phyloP scores from a whole-genome alignment of 1,140 invertebrate species.

The Calliopsis andreniformis region DNA sequence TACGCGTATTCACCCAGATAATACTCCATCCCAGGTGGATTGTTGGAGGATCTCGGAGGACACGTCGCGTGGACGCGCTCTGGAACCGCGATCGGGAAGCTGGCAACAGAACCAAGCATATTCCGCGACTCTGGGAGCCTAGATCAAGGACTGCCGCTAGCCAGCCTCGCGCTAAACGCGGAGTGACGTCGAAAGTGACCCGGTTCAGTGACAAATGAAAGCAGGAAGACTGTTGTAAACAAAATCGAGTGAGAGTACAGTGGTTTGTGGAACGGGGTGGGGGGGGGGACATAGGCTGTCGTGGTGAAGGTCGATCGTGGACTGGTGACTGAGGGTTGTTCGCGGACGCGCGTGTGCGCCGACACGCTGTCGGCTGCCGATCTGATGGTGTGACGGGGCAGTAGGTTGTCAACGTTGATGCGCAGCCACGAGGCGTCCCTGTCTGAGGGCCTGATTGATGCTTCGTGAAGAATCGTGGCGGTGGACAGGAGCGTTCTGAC shows the following conservation, averaged over 20 bases:
- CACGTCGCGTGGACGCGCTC: conserved; percentile 11
- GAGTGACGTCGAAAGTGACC: conserved; percentile 46
- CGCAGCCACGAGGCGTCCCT: conserved; percentile 15
- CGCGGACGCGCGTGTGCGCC: conserved; percentile 45
- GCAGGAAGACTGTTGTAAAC: conserved; percentile 9
- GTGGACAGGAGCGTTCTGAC: conserved; percentile 49
- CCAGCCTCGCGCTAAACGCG: background rate
- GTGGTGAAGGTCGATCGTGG: conserved; percentile 33
- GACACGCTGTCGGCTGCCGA: conserved; percentile 54
- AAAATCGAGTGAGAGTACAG: conserved; percentile 23
- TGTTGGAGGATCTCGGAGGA: conserved; percentile 44
- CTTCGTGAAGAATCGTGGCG: conserved; percentile 48
- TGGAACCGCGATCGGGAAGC: conserved; percentile 13
- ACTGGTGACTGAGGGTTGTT: conserved; percentile 24
- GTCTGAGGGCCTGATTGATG: conserved; percentile 51
- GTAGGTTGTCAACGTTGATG: conserved; percentile 29
- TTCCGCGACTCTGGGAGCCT: background rate
- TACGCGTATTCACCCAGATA: conserved; percentile 25
- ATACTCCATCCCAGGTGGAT: conserved; percentile 39
- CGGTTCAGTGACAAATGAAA: conserved; percentile 17
- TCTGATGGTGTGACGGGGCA: conserved; percentile 45
- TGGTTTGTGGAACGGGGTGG: conserved; percentile 28
- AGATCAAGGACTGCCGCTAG: background rate
- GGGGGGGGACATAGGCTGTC: conserved; percentile 1
- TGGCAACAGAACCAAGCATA: background rate